Evolutionary conservation across 1,140 invertebrate species (phyloP).

Genomic region (Andrena cerasifolii): DNA sequence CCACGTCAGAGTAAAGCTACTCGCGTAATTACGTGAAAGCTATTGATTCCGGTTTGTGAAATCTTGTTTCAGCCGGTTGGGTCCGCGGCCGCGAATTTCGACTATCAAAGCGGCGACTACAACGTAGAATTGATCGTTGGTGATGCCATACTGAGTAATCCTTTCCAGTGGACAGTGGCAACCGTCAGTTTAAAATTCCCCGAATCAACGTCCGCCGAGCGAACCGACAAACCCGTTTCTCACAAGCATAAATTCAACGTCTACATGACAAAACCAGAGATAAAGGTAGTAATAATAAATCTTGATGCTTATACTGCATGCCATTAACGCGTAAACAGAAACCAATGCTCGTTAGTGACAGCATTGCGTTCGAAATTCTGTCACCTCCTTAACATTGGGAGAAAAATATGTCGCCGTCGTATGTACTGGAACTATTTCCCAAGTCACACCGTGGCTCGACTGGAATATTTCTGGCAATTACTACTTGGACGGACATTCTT

Average conservation of each 20-base stretch:
- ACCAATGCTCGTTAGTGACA: constrained; percentile 79
- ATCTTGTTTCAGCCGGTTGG: constrained; percentile 88
- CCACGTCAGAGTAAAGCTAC: too few relatives aligned
- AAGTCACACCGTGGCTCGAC: too few relatives aligned
- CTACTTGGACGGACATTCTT: constrained; percentile 37
- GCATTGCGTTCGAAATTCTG: constrained; percentile 64
- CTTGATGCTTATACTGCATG: too few relatives aligned
- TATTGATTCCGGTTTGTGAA: background rate
- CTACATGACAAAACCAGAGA: constrained; percentile 90
- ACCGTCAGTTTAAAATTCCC: constrained; percentile 89
- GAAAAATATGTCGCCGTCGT: constrained; percentile 60
- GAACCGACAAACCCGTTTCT: constrained; percentile 72
- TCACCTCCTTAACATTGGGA: constrained; percentile 79
- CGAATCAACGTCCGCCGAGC: constrained; percentile 73
- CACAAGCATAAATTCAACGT: constrained; percentile 77
- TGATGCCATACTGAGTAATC: constrained; percentile 94
- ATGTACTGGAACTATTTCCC: constrained; percentile 25
- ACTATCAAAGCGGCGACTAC: constrained; percentile 90
- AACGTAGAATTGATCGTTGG: constrained; percentile 93
- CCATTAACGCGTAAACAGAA: constrained; percentile 5
- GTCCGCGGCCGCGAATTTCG: constrained; percentile 91
- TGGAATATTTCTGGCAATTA: too few relatives aligned
- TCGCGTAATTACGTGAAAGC: background rate
- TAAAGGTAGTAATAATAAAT: too few relatives aligned
- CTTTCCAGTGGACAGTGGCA: constrained; percentile 93